Evolutionary conservation across 2,797 vertebrate species (phyloP), one percentile per base, ranked within the genome.

Genomic region (Poliocrania exsul): DNA sequence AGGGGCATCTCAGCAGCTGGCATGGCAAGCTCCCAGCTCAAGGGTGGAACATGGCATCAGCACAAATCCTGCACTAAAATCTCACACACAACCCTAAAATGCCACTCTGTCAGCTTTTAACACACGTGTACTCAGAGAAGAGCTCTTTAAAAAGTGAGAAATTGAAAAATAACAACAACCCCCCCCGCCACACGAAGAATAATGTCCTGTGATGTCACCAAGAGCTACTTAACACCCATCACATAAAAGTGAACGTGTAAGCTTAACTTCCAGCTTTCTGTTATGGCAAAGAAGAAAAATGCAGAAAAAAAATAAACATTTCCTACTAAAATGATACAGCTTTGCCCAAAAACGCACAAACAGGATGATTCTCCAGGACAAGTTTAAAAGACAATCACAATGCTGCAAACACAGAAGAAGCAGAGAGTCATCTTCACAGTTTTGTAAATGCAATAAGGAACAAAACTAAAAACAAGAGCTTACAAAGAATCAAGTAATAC

Each of bases 11-110:
- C 58, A 65, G 67, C 28, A 88, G 17, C 2, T 26, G 21, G 18
- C 47, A 60, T 1, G 2, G 49, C 47, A 8, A 13, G 15, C 13
- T 72, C 62, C 74, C 60, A 65, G 3, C 54, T 12, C 1, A 4
- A 9, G 16, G 4, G 2, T 17, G 1, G 3, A 42, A 16, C 2
- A 9, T 1, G 18, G 49, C 65, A 64, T 3, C 1, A 2, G 17
- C 37, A 47, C 40, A 58, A 29, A 54, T 23, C 14, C 65, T 37
- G 40, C 72, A 50, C 40, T 46, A 54, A 54, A 79, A 56, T 21
- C 50, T 29, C 1, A 1, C 16, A n/a, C 10, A 14, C 3, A 23
- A 54, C 2, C 29, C 54, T 18, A 26, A 84, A 79, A 28, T 4
- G 70, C 73, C 35, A 3, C 29, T 72, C 38, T 51, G 72, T 4